A percentile compares a stretch with the other conserved stretches of the same genome.
These are phyloP conservation scores for Alviniconcha marisindica DNA, from an alignment of 1,140 invertebrate genomes.

Conservation along the genomic window DNA sequence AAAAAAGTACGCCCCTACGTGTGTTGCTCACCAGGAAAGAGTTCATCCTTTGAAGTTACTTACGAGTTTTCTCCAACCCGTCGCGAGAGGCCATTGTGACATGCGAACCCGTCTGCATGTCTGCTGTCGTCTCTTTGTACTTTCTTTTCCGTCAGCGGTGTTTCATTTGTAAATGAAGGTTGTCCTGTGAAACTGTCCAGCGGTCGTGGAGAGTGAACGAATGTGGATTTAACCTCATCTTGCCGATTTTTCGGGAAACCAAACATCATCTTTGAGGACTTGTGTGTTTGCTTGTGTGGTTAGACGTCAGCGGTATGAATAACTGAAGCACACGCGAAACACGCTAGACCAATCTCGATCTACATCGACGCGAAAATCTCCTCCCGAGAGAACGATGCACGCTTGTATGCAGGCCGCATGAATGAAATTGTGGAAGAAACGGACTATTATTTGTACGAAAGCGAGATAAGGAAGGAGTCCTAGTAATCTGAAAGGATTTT, in stretches of 20 bases:
- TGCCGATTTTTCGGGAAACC: slow-evolving; percentile 12
- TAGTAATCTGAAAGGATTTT: too few relatives aligned
- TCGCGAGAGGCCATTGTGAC: slow-evolving; percentile 6
- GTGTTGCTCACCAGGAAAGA: too few relatives aligned
- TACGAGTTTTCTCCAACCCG: slow-evolving; percentile 6
- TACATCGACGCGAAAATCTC: too few relatives aligned
- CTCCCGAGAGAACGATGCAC: too few relatives aligned
- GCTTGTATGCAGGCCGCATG: too few relatives aligned
- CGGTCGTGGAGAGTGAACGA: not conserved
- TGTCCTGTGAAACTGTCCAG: not conserved
- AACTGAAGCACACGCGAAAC: too few relatives aligned
- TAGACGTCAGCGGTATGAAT: too few relatives aligned
- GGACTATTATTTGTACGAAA: too few relatives aligned
- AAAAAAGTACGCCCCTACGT: too few relatives aligned
- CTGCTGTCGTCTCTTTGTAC: not conserved
- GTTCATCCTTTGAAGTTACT: not conserved
- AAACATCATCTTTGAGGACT: slow-evolving; percentile 35
- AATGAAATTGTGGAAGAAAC: too few relatives aligned
- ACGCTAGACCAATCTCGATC: too few relatives aligned
- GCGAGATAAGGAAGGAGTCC: too few relatives aligned
- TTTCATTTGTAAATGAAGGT: not conserved
- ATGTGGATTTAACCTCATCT: not conserved
- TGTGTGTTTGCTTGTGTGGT: not conserved
- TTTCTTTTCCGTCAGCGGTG: not conserved
- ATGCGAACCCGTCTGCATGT: not conserved